phyloP scores from a whole-genome alignment of 2,888 invertebrate genomes.

The Macaria notata region DNA sequence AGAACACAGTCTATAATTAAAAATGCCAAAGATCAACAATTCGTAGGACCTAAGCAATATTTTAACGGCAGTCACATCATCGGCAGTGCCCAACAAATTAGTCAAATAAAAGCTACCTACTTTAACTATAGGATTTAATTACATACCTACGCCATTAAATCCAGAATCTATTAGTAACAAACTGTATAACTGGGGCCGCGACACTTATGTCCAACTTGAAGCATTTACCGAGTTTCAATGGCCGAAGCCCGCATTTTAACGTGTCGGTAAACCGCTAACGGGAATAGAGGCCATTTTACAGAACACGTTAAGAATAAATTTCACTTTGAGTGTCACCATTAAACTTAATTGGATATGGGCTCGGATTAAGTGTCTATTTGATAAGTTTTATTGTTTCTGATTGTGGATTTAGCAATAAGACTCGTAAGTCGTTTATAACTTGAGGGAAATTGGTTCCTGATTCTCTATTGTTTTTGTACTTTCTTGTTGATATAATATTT shows the following conservation, averaged over 20 bases:
- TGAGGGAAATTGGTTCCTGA: too few relatives aligned
- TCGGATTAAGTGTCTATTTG: constrained; percentile 11
- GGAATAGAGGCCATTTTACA: constrained; percentile 29
- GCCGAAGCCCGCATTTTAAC: constrained; percentile 29
- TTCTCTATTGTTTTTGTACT: too few relatives aligned
- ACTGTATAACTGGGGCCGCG: neutral
- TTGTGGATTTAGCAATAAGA: neutral
- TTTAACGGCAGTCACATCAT: too few relatives aligned
- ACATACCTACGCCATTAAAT: constrained; percentile 5
- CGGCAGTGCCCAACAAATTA: too few relatives aligned
- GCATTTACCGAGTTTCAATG: constrained; percentile 29
- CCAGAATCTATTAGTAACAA: constrained; percentile 17
- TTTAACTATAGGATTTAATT: too few relatives aligned
- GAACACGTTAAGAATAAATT: constrained; percentile 32
- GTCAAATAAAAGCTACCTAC: too few relatives aligned
- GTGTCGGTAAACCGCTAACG: constrained; percentile 34
- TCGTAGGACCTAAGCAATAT: too few relatives aligned
- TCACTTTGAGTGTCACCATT: constrained; percentile 25
- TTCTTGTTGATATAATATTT: too few relatives aligned
- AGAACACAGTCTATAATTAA: too few relatives aligned
- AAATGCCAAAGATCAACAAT: too few relatives aligned
- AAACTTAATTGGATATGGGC: constrained; percentile 16
- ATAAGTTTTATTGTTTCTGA: constrained; percentile 3
- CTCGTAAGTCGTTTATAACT: too few relatives aligned
- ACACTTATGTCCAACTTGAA: constrained; percentile 16